These are phyloP conservation scores for Melipona quadrifasciata DNA, from an alignment of 1,140 invertebrate species.

Conservation along the genomic window DNA sequence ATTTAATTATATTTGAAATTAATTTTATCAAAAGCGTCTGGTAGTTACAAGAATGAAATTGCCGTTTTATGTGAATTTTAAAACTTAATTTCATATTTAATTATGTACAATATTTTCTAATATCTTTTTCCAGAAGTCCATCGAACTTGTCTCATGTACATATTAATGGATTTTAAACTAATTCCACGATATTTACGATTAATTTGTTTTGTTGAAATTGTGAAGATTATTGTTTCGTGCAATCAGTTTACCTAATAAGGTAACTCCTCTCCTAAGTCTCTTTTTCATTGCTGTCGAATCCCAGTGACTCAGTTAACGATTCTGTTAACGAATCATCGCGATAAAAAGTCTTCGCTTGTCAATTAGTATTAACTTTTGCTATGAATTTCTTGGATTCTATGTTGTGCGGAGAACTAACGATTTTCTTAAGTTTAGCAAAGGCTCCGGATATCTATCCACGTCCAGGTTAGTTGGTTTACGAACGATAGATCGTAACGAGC, in stretches of 20 bases:
- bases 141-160: not conserved
- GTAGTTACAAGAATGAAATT: too few species aligned
- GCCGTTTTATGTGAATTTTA: too few species aligned
- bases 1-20: too few species aligned
- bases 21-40: too few species aligned
- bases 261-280: not conserved
- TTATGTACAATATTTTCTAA: too few species aligned
- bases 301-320: slow-evolving; percentile 34
- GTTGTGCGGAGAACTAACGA: slow-evolving; percentile 37
- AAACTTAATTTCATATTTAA: too few species aligned
- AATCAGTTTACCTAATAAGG: not conserved
- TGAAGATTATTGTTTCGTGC: slow-evolving; percentile 1
- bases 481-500: slow-evolving; percentile 41
- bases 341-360: slow-evolving; percentile 40
- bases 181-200: not conserved
- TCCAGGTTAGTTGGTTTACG: slow-evolving; percentile 34
- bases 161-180: slow-evolving; percentile 7
- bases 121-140: too few species aligned
- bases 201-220: not conserved
- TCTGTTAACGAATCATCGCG: slow-evolving; percentile 46
- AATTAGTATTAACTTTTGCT: slow-evolving; percentile 62
- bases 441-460: slow-evolving; percentile 41
- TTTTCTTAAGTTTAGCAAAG: slow-evolving; percentile 25
- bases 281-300: not conserved
- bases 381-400: slow-evolving; percentile 22